Evolutionary conservation across 2,888 invertebrate genomes (phyloP).

Genomic region (Rambutsinella grinnellia): DNA sequence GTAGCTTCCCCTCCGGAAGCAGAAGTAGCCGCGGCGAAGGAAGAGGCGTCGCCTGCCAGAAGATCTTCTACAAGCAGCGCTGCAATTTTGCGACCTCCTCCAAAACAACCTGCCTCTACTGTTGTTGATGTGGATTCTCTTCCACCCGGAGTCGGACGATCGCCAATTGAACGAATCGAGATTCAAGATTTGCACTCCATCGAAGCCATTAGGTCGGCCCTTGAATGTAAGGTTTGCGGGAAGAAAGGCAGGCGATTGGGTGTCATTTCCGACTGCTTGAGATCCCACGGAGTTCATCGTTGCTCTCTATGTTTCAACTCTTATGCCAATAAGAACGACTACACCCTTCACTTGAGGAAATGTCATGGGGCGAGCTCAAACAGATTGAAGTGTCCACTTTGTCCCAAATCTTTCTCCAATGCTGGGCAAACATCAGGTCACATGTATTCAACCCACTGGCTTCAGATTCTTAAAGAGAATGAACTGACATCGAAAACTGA

Average conservation of each 20-base stretch:
- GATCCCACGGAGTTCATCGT: conserved; percentile 60
- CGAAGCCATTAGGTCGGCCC: conserved; percentile 39
- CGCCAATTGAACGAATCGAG: conserved; percentile 62
- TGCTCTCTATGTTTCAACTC: conserved; percentile 65
- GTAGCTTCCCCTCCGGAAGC: neutral
- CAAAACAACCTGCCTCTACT: neutral
- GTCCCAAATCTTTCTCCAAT: conserved; percentile 56
- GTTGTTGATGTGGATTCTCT: conserved; percentile 33
- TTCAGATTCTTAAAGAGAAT: conserved; percentile 34
- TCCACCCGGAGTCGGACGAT: conserved; percentile 62
- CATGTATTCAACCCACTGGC: conserved; percentile 61
- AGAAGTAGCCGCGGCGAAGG: neutral
- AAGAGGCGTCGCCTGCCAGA: neutral
- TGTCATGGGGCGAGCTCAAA: conserved; percentile 47
- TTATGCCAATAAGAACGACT: conserved; percentile 52
- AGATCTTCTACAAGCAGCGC: conserved; percentile 5
- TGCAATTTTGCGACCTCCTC: neutral
- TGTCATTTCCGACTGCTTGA: conserved; percentile 56
- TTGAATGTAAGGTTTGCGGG: conserved; percentile 61
- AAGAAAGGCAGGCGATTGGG: conserved; percentile 49
- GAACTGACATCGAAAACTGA: conserved; percentile 7
- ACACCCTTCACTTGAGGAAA: conserved; percentile 56
- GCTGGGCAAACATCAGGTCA: conserved; percentile 63
- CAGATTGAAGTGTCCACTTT: conserved; percentile 59
- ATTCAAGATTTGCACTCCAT: conserved; percentile 48